Percentiles rank a stretch among this genome's conserved stretches.
Evolutionary conservation across 2,113 vertebrate species (phyloP).

Genomic region (Pomatostomus ruficeps): DNA sequence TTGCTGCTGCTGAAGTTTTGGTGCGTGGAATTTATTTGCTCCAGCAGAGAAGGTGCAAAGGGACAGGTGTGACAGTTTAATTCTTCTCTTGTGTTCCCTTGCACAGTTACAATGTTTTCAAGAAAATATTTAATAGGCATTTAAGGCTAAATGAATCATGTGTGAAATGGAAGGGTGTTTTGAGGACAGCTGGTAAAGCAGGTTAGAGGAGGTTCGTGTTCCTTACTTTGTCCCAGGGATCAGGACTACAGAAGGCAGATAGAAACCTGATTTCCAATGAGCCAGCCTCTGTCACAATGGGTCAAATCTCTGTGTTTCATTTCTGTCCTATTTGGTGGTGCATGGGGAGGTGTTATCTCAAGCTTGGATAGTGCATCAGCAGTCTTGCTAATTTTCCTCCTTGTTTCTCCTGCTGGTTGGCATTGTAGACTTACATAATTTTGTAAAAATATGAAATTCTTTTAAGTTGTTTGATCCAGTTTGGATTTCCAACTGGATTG

Average conservation of each 20-base stretch:
- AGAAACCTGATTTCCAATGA: not conserved
- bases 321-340: not conserved
- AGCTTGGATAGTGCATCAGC: not conserved
- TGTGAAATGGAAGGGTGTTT: not conserved
- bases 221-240: not conserved
- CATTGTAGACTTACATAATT: not conserved
- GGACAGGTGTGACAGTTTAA: constrained; percentile 50
- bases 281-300: not conserved
- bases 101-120: not conserved
- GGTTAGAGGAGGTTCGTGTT: not conserved
- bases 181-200: not conserved
- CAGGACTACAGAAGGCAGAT: not conserved
- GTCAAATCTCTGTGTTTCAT: not conserved
- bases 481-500: constrained; percentile 25
- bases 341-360: not conserved
- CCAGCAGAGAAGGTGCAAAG: constrained; percentile 39
- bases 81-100: constrained; percentile 36
- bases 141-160: not conserved
- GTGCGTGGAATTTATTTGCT: constrained; percentile 53
- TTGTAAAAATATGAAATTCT: constrained; percentile 8
- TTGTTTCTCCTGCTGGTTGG: not conserved
- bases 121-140: not conserved
- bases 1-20: not conserved
- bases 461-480: not conserved
- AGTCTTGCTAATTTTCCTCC: not conserved